These are phyloP conservation scores for Pagetopsis macropterus DNA, from an alignment of 2,797 vertebrate species.

Conservation along the genomic window DNA sequence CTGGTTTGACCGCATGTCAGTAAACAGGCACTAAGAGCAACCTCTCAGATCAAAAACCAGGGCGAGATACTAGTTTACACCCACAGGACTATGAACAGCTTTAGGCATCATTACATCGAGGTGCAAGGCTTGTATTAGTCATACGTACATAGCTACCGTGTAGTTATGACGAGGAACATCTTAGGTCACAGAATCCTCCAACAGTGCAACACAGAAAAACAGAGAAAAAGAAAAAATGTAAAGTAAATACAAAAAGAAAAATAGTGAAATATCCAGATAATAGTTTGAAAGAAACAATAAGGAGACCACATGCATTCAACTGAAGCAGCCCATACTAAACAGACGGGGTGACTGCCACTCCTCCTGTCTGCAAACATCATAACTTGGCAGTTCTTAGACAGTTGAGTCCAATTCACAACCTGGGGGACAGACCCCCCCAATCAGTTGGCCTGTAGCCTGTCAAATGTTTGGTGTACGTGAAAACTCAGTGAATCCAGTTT, in stretches of 20 bases:
- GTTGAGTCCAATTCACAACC: constrained; percentile 9
- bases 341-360: neutral
- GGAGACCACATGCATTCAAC: neutral
- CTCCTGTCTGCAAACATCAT: constrained; percentile 9
- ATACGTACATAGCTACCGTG: too few species aligned
- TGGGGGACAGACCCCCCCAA: neutral
- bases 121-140: too few species aligned
- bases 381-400: constrained; percentile 20
- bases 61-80: constrained; percentile 1
- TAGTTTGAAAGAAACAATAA: constrained; percentile 12
- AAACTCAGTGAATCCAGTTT: too few species aligned
- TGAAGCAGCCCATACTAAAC: neutral
- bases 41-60: neutral
- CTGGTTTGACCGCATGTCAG: constrained; percentile 7
- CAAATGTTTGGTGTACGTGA: neutral
- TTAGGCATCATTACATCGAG: neutral
- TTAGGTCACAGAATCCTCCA: too few species aligned
- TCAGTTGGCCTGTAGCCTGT: constrained; percentile 1
- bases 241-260: too few species aligned
- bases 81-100: neutral
- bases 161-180: too few species aligned
- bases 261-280: neutral
- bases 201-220: too few species aligned
- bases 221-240: too few species aligned
- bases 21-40: neutral